phyloP scores from a whole-genome alignment of 2,888 invertebrate species.

The Dioctria rufipes region DNA sequence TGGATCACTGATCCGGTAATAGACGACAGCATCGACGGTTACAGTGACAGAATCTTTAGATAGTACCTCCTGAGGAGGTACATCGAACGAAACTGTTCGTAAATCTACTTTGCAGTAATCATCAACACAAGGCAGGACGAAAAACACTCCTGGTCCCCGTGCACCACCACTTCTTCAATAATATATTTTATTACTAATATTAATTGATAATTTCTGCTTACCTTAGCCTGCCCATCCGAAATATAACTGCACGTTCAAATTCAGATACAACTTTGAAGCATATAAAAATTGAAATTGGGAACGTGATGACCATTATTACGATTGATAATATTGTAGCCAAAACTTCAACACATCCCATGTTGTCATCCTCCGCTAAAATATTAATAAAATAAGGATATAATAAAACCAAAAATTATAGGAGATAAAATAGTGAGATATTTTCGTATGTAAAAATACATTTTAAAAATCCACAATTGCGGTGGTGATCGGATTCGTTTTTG shows the following conservation, averaged over 20 bases:
- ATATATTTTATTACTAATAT: neutral
- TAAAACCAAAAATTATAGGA: too few species aligned
- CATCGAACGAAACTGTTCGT: conserved; percentile 94
- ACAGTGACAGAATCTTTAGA: conserved; percentile 97
- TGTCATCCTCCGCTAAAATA: conserved; percentile 77
- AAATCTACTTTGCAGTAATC: conserved; percentile 93
- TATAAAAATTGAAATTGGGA: conserved; percentile 87
- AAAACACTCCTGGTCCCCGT: conserved; percentile 91
- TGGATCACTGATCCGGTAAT: conserved; percentile 86
- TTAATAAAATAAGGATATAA: too few species aligned
- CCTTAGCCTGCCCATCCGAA: conserved; percentile 85
- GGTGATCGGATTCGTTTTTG: too few species aligned
- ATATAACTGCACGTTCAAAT: conserved; percentile 91
- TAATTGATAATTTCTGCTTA: conserved; percentile 55
- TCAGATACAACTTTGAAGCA: conserved; percentile 92
- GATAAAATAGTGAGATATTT: too few species aligned
- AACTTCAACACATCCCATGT: conserved; percentile 82
- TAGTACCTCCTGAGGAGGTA: conserved; percentile 95
- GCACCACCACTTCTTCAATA: conserved; percentile 76
- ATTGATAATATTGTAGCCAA: conserved; percentile 81
- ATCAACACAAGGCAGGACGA: conserved; percentile 95
- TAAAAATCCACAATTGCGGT: too few species aligned
- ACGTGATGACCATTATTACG: conserved; percentile 81
- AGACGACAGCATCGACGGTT: conserved; percentile 92
- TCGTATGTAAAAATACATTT: too few species aligned